These are phyloP conservation scores for Pachycephala philippinensis DNA, from an alignment of 2,113 vertebrate species.

Conservation along the genomic window DNA sequence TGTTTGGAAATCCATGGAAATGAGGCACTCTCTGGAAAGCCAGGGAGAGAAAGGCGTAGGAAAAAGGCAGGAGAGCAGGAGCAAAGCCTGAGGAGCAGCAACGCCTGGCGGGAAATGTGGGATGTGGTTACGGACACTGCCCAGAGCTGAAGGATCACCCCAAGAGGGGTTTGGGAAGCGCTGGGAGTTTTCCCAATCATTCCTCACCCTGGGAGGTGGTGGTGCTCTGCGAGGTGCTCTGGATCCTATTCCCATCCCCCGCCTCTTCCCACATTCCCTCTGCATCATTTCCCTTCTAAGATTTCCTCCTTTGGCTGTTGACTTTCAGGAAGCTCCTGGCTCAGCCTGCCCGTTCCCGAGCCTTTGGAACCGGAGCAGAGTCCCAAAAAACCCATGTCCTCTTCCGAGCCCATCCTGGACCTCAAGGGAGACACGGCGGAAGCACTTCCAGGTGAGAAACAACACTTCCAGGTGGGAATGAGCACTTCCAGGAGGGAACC, in stretches of 20 bases:
- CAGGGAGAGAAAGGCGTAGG: not conserved
- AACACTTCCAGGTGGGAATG: not conserved
- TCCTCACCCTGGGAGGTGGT: accelerated
- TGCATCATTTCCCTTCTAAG: not conserved
- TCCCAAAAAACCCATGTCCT: not conserved
- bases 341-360: not conserved
- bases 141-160: not conserved
- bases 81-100: not conserved
- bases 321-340: constrained; percentile 35
- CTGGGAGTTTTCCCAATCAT: not conserved
- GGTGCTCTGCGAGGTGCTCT: not conserved
- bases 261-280: not conserved
- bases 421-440: not conserved
- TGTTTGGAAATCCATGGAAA: not conserved
- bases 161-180: not conserved
- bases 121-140: not conserved
- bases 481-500: not conserved
- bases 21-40: not conserved
- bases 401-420: constrained; percentile 53
- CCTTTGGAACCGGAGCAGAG: not conserved
- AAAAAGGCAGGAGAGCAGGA: not conserved
- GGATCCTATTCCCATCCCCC: not conserved
- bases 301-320: not conserved
- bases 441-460: not conserved
- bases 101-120: not conserved